These are phyloP conservation scores for Ophion costatus DNA, from an alignment of 2,888 invertebrate genomes.

Conservation along the genomic window DNA sequence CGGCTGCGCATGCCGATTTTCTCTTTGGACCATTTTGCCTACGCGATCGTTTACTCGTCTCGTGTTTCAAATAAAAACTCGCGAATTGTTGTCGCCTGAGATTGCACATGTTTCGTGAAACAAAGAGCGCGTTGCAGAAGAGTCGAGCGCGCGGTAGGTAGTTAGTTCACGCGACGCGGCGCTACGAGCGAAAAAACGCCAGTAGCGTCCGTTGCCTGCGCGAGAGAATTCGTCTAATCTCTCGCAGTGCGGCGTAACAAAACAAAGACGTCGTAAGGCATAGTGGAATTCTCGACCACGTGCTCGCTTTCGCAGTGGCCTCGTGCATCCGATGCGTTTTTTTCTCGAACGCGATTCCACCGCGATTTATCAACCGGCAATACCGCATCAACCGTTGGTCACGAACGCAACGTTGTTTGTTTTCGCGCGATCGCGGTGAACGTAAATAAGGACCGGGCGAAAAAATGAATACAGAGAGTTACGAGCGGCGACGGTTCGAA, in stretches of 20 bases:
- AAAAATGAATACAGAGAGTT: not conserved
- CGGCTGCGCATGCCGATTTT: too few species aligned
- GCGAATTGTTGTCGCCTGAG: not conserved
- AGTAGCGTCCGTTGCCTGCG: slow-evolving; percentile 13
- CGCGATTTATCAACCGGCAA: too few species aligned
- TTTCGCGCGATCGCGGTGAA: not conserved
- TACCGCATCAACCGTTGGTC: too few species aligned
- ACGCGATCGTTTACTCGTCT: not conserved
- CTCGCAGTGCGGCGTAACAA: not conserved
- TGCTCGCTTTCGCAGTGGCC: not conserved
- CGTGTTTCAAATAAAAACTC: not conserved
- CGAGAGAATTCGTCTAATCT: slow-evolving; percentile 1
- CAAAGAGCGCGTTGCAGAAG: not conserved
- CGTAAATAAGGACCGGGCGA: too few species aligned
- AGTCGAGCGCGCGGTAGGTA: not conserved
- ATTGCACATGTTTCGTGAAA: not conserved
- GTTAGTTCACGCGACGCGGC: not conserved
- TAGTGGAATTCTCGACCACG: not conserved
- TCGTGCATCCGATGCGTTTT: not conserved
- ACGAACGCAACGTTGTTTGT: not conserved
- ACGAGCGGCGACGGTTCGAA: not conserved
- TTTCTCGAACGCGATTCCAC: not conserved
- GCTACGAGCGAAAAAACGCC: slow-evolving; percentile 16
- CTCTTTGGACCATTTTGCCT: too few species aligned
- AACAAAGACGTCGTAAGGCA: slow-evolving; percentile 1